phyloP scores from a whole-genome alignment of 1,140 invertebrate species.

The Chlorops oryzae region DNA sequence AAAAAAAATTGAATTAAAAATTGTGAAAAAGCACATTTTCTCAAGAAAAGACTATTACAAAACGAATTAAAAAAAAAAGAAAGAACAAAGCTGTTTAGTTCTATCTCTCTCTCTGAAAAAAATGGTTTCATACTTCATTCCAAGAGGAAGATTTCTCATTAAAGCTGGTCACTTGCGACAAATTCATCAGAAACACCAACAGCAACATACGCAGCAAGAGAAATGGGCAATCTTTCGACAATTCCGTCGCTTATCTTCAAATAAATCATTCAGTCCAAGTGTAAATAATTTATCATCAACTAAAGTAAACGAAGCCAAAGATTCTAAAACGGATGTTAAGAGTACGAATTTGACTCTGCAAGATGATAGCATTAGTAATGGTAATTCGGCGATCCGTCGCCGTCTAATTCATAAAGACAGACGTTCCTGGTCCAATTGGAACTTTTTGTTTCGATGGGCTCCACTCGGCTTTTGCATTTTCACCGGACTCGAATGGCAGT shows the following conservation, averaged over 20 bases:
- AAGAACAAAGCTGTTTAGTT: too few relatives aligned
- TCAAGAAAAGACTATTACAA: too few relatives aligned
- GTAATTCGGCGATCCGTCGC: slow-evolving; percentile 2
- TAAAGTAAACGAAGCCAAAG: slow-evolving; percentile 5
- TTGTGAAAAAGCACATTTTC: too few relatives aligned
- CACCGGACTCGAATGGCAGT: slow-evolving; percentile 42
- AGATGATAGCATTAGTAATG: slow-evolving; percentile 9
- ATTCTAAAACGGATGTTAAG: slow-evolving; percentile 16
- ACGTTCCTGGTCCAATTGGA: slow-evolving; percentile 33
- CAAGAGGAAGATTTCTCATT: slow-evolving; percentile 35
- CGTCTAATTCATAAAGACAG: slow-evolving; percentile 19
- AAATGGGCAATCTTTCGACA: slow-evolving; percentile 32
- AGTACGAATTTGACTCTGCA: slow-evolving; percentile 8
- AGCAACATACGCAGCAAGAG: slow-evolving; percentile 23
- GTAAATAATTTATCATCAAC: too few relatives aligned
- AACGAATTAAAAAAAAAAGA: too few relatives aligned
- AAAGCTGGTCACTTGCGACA: slow-evolving; percentile 39
- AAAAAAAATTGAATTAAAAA: too few relatives aligned
- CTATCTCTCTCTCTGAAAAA: slow-evolving; percentile 4
- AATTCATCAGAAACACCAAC: slow-evolving; percentile 28
- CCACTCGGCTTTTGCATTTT: slow-evolving; percentile 43
- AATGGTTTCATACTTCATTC: slow-evolving; percentile 45
- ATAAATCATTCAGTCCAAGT: slow-evolving; percentile 13
- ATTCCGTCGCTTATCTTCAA: slow-evolving; percentile 31
- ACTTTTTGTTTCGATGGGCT: slow-evolving; percentile 40